Percentiles rank a stretch among this genome's conserved stretches.
Evolutionary conservation across 1,140 invertebrate genomes (phyloP).

Genomic region (Frieseomelitta varia): DNA sequence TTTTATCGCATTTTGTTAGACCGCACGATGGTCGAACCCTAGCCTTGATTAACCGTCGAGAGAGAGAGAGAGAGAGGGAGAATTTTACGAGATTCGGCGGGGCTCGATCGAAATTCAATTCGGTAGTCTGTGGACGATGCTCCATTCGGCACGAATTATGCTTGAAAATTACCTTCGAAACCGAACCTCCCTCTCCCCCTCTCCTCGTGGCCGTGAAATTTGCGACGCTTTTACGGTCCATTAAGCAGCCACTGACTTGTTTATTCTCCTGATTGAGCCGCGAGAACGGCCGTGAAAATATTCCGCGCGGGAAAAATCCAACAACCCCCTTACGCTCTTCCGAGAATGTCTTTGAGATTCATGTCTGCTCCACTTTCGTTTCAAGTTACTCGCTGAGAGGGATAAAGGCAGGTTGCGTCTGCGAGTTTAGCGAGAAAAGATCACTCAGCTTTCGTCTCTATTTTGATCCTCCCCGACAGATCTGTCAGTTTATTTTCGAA

Average conservation of each 20-base stretch:
- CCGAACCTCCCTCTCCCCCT: background rate
- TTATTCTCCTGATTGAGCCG: constrained; percentile 13
- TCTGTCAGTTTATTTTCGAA: too few species aligned
- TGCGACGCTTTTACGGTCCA: constrained; percentile 48
- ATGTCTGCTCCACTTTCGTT: background rate
- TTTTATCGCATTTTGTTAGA: constrained; percentile 31
- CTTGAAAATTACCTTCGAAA: constrained; percentile 37
- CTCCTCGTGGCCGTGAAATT: background rate
- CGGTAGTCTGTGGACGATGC: constrained; percentile 62
- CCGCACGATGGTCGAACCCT: background rate
- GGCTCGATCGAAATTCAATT: constrained; percentile 34
- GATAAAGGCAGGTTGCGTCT: background rate
- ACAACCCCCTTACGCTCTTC: background rate
- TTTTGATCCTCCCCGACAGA: background rate
- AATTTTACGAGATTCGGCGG: constrained; percentile 47
- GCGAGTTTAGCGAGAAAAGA: background rate
- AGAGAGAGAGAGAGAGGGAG: background rate
- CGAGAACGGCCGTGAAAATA: constrained; percentile 20
- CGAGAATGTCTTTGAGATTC: background rate
- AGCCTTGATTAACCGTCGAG: constrained; percentile 31
- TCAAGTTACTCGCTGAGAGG: too few species aligned
- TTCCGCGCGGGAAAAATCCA: background rate
- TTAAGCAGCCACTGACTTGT: constrained; percentile 32
- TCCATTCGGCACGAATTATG: constrained; percentile 74
- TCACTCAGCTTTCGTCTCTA: background rate